These are phyloP conservation scores for Argyrosomus japonicus DNA, from an alignment of 2,113 vertebrate genomes.

Conservation along the genomic window DNA sequence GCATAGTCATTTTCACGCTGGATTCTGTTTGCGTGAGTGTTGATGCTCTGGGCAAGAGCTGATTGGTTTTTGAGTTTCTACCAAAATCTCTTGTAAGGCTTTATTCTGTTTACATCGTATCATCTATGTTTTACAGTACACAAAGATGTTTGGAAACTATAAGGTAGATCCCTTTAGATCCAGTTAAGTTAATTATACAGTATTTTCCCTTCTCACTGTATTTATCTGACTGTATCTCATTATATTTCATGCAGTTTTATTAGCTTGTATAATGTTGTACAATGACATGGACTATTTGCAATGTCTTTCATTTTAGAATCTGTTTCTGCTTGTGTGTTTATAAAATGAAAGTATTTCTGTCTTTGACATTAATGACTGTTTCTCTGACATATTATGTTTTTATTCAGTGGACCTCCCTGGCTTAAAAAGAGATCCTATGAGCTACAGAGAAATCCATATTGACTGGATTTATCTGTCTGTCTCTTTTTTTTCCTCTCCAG, in stretches of 20 bases:
- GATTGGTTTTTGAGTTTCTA: slow-evolving; percentile 43
- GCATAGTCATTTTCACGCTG: slow-evolving; percentile 35
- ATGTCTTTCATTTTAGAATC: neutral
- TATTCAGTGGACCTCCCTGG: neutral
- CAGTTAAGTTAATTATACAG: neutral
- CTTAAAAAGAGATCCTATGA: slow-evolving; percentile 2
- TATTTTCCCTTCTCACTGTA: neutral
- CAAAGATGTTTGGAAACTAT: neutral
- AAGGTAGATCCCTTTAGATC: neutral
- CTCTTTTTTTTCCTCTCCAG: slow-evolving; percentile 5
- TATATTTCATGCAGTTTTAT: neutral
- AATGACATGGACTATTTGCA: neutral
- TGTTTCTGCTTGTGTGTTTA: no score
- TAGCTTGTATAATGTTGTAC: neutral
- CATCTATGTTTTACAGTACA: slow-evolving; percentile 5
- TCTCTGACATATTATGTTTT: neutral
- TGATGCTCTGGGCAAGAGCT: slow-evolving; percentile 46
- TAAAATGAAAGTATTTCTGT: neutral
- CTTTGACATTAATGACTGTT: neutral
- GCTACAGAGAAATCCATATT: slow-evolving; percentile 1
- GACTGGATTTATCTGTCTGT: neutral
- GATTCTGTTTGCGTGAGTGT: slow-evolving; percentile 46
- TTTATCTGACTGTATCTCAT: neutral
- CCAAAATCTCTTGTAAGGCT: slow-evolving; percentile 25
- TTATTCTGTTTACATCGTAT: slow-evolving; percentile 1